Conservation (phyloP, 2,797 vertebrate species). For the Coilia nasus region DNA sequence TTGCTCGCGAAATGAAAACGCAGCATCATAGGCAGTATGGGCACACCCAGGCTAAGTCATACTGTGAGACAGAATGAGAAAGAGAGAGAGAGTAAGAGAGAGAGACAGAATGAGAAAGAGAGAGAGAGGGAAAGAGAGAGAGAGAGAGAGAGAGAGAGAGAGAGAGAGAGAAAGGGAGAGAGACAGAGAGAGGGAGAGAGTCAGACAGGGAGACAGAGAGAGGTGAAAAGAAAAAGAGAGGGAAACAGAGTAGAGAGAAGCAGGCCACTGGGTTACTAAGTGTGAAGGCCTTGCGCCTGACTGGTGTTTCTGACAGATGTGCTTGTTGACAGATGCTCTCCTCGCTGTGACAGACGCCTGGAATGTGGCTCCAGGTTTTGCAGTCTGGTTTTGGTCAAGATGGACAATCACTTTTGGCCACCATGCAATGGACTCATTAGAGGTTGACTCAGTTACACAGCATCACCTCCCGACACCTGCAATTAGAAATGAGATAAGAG, state of each 20-base stretch:
- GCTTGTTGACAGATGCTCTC: not conserved
- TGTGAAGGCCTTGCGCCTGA: not conserved
- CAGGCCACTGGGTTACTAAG: not conserved
- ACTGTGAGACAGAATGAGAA: not conserved
- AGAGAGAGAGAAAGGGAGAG: too few species aligned
- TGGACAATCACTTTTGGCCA: not conserved
- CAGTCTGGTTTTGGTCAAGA: conserved; percentile 5
- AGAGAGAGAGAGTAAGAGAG: too few species aligned
- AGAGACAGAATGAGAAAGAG: not conserved
- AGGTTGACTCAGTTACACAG: not conserved
- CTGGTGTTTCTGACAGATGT: not conserved
- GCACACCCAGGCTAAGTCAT: too few species aligned
- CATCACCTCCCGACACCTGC: not conserved
- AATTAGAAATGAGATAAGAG: not conserved
- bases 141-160: too few species aligned
- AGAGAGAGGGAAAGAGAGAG: not conserved
- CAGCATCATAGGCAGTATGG: too few species aligned
- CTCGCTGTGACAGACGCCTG: not conserved
- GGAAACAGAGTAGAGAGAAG: not conserved
- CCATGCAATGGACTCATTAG: not conserved
- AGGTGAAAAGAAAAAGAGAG: too few species aligned
- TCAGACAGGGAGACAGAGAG: too few species aligned
- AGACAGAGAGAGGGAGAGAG: too few species aligned
- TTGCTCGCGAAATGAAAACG: too few species aligned
- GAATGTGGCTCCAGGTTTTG: not conserved